Evolutionary conservation across 2,113 vertebrate species (phyloP), one percentile per base, ranked within the genome.

Genomic region (Athene cunicularia): DNA sequence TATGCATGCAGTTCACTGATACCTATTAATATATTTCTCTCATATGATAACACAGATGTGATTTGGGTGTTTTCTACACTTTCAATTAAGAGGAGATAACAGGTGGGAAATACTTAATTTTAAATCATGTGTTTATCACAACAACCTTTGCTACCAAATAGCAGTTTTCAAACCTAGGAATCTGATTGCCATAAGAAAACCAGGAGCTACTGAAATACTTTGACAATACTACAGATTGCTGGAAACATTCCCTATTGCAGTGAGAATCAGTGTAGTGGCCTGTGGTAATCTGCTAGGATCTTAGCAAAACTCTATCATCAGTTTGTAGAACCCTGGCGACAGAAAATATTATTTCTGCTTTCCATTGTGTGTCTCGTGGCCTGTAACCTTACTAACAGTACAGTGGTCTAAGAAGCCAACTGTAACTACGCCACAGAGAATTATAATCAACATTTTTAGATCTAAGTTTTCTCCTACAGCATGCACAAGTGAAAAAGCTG

Each of bases 71-170:
- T 70, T 92, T 85, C 76, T 81, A 30, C 9, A 58, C 74, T 63
- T 74, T 49, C 60, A 91, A 90, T 88, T 94, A 92, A 63, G 37
- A 92, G 47, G 73, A 87, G 19, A 28, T 17, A 96, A 81, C 71
- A 96, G 88, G 97, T 58, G 63, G 83, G 20, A 60, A 93, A 88
- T 71, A 93, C 14, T 83, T 96, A 76, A 95, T 95, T 94, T 94
- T 86, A 96, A 97, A 92, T 53, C 6, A 23, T 58, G 18, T 68
- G 39, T 81, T 95, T 88, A 90, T 95, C 56, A 96, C 60, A 91
- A 70, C 73, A 73, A 88, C 9, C 35, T 95, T 90, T 88, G 43
- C 71, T 75, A 95, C n/a, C 17, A 92, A 75, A 53, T 28, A 95
- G 59, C 71, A 94, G 56, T 32, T 96, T 82, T 56, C 53, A 70